phyloP scores from a whole-genome alignment of 1,140 invertebrate genomes.

The Leptestheria dahalacensis region DNA sequence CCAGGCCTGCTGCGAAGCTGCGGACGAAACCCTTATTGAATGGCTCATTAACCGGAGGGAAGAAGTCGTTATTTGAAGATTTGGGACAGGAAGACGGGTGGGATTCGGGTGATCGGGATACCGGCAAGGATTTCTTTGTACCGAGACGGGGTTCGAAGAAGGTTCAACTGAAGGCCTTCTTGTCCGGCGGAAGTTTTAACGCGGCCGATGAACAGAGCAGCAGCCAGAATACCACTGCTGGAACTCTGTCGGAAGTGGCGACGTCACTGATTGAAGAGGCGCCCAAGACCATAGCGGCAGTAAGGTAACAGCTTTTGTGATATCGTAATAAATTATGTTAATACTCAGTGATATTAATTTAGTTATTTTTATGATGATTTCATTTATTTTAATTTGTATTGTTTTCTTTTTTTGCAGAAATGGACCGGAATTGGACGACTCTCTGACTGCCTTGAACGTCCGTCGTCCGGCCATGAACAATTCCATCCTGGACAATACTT shows the following conservation, averaged over 20 bases:
- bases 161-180: slow-evolving; percentile 29
- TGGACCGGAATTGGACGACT: slow-evolving; percentile 10
- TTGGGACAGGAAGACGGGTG: slow-evolving; percentile 35
- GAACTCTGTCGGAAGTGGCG: not conserved
- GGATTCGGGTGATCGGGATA: slow-evolving; percentile 32
- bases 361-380: no score
- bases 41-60: not conserved
- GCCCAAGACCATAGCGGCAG: not conserved
- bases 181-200: slow-evolving; percentile 13
- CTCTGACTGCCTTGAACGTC: not conserved
- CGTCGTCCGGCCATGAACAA: not conserved
- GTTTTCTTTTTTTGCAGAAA: not conserved
- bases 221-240: not conserved
- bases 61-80: slow-evolving; percentile 19
- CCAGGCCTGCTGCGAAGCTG: slow-evolving; percentile 38
- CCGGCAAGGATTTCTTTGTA: slow-evolving; percentile 29
- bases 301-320: not conserved
- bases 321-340: no score
- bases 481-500: slow-evolving; percentile 10
- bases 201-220: not conserved
- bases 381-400: not conserved
- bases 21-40: slow-evolving; percentile 36
- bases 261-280: not conserved
- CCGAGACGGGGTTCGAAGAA: slow-evolving; percentile 39
- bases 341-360: no score